Conservation (phyloP, 2,113 vertebrate genomes). For the Struthio camelus region DNA sequence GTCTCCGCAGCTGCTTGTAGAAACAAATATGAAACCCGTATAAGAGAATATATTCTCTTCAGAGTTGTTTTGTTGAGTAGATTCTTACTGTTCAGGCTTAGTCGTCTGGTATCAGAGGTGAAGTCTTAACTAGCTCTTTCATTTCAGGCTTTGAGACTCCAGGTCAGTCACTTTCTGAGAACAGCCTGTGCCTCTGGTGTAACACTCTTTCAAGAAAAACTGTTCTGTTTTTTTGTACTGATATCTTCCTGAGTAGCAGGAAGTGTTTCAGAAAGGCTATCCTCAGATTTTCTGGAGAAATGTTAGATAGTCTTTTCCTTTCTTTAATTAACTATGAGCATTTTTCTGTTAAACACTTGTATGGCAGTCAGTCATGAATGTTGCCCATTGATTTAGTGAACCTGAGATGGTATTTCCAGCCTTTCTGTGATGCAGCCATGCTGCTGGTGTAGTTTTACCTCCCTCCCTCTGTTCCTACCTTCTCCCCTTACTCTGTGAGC, state of each 20-base stretch:
- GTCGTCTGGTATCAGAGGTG: background rate
- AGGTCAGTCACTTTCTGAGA: background rate
- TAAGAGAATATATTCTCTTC: background rate
- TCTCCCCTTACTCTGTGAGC: background rate
- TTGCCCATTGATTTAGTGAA: background rate
- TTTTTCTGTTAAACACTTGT: background rate
- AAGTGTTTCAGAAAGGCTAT: background rate
- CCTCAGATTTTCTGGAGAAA: background rate
- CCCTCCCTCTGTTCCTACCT: background rate
- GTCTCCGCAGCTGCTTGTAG: background rate
- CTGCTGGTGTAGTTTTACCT: background rate
- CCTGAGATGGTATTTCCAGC: background rate
- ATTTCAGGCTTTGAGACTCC: background rate
- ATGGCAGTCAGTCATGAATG: background rate
- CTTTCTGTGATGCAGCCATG: background rate
- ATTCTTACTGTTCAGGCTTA: background rate
- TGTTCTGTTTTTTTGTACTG: background rate
- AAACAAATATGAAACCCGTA: background rate
- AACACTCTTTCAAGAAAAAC: background rate
- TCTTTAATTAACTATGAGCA: background rate
- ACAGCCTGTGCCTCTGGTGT: background rate
- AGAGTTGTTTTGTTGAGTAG: background rate
- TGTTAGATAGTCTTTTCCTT: background rate
- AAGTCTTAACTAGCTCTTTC: background rate
- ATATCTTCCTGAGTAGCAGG: background rate